Percentiles rank a stretch among this genome's conserved stretches.
Conservation (phyloP, 2,797 vertebrate genomes). For the Pogonophryne albipinna region DNA sequence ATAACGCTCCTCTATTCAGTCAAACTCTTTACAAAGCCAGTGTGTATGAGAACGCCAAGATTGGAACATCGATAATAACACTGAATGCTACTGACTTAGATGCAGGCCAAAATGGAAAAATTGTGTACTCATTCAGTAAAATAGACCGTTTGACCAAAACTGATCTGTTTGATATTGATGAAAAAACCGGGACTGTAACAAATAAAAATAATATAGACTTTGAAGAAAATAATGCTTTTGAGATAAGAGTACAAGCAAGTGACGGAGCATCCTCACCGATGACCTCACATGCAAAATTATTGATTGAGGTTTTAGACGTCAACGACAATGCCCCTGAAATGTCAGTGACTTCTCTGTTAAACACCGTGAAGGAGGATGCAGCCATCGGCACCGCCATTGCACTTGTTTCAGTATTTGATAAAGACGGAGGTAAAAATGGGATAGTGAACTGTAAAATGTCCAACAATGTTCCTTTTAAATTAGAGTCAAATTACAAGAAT, state of each 20-base stretch:
- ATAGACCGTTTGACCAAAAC: constrained; percentile 32
- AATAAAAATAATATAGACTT: constrained; percentile 72
- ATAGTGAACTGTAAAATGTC: constrained; percentile 83
- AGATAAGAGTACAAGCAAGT: constrained; percentile 69
- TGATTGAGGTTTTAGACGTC: constrained; percentile 80
- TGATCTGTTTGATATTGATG: constrained; percentile 81
- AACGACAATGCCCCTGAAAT: constrained; percentile 83
- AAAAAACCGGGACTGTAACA: constrained; percentile 81
- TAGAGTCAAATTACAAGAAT: constrained; percentile 88
- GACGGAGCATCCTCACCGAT: constrained; percentile 67
- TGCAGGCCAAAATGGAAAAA: constrained; percentile 74
- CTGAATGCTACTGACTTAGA: constrained; percentile 77
- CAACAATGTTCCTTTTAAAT: constrained; percentile 84
- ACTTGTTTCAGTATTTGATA: constrained; percentile 89
- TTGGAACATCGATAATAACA: constrained; percentile 55
- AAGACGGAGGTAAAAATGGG: constrained; percentile 88
- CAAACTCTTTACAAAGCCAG: constrained; percentile 70
- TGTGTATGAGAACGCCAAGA: constrained; percentile 84
- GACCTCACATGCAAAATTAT: constrained; percentile 74
- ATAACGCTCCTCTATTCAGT: constrained; percentile 72
- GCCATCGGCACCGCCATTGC: constrained; percentile 87
- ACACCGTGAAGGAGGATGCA: constrained; percentile 86
- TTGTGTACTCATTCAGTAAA: constrained; percentile 80
- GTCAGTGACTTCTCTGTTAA: constrained; percentile 85
- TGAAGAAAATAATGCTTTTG: constrained; percentile 70